phyloP scores from a whole-genome alignment of 2,113 vertebrate species.

The Mesoclemmys tuberculata region DNA sequence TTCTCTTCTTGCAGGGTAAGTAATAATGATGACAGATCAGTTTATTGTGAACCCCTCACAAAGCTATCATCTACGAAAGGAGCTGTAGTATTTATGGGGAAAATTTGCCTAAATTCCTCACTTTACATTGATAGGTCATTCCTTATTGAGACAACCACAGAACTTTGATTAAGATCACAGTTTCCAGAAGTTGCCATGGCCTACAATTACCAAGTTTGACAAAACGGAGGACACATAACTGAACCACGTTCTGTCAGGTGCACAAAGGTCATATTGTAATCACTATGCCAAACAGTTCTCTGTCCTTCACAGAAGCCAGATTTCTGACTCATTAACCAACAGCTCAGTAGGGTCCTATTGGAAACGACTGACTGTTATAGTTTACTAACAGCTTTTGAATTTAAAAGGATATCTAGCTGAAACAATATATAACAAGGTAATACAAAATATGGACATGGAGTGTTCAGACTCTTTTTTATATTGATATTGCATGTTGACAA shows the following conservation, averaged over 20 bases:
- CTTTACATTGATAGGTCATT: not conserved
- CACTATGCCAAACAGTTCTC: not conserved
- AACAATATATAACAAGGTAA: not conserved
- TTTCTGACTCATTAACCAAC: not conserved
- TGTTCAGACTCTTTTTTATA: not conserved
- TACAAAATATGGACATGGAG: not conserved
- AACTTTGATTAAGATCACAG: not conserved
- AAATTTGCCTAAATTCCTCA: not conserved
- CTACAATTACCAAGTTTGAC: not conserved
- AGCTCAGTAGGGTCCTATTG: not conserved
- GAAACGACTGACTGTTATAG: accelerated
- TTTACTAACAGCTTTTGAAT: not conserved
- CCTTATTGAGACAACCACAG: not conserved
- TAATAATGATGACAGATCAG: not conserved
- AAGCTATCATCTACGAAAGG: not conserved
- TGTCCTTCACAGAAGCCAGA: not conserved
- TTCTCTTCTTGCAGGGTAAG: not conserved
- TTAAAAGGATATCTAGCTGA: not conserved
- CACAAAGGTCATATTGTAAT: not conserved
- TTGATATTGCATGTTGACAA: not conserved
- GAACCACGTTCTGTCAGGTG: not conserved
- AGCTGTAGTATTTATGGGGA: not conserved
- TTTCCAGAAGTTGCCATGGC: not conserved
- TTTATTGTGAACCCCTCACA: not conserved
- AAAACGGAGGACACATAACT: not conserved